These are phyloP conservation scores for human DNA, from an alignment of 2,113 vertebrate genomes.

Conservation along the genomic window GRCh38 chr17:61008501-61009000, in stretches of 20 bases:
- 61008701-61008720: not conserved
- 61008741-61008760: conserved; percentile 55
- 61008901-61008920: not conserved
- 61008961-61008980: not conserved
- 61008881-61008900: not conserved
- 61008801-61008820: not conserved
- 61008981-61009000: not conserved
- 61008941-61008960: not conserved
- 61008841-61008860: not conserved
- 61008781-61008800: not conserved
- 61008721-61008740: not conserved
- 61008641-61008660: conserved; percentile 74
- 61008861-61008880: not conserved
- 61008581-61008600: conserved; percentile 47
- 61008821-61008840: not conserved
- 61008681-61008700: not conserved
- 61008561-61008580: conserved; percentile 77
- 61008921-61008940: not conserved
- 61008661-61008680: conserved; percentile 57
- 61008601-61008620: conserved; percentile 77
- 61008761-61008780: not conserved
- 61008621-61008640: conserved; percentile 63
- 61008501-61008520: conserved; percentile 70
- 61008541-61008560: conserved; percentile 71
- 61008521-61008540: conserved; percentile 53